A percentile compares a stretch with the other conserved stretches of the same genome.
Evolutionary conservation across 1,140 invertebrate genomes (phyloP).

Genomic region (Drosophila asahinai): DNA sequence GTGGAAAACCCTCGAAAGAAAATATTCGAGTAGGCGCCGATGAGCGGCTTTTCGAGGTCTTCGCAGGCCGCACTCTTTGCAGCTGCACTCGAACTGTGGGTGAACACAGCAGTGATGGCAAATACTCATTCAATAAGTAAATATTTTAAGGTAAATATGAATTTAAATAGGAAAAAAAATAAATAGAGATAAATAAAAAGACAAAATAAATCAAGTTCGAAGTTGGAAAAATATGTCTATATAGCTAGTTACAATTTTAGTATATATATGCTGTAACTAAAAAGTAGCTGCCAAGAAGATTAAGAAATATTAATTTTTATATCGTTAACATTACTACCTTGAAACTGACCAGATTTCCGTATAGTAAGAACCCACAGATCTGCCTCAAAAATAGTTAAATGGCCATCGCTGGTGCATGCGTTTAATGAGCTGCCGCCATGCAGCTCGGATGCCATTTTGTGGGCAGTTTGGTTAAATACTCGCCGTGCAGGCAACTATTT

Average conservation of each 20-base stretch:
- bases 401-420: slow-evolving; percentile 45
- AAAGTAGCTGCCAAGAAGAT: too few relatives aligned
- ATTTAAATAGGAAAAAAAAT: too few relatives aligned
- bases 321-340: too few relatives aligned
- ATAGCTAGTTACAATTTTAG: too few relatives aligned
- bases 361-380: too few relatives aligned
- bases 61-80: slow-evolving; percentile 16
- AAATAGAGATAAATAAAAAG: background rate
- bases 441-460: slow-evolving; percentile 46
- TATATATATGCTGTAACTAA: too few relatives aligned
- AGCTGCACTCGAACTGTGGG: slow-evolving; percentile 3
- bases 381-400: background rate
- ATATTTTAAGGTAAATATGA: background rate
- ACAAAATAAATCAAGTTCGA: too few relatives aligned
- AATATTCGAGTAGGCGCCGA: slow-evolving; percentile 33
- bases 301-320: too few relatives aligned
- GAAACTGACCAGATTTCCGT: background rate
- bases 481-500: slow-evolving; percentile 28
- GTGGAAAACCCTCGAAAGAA: slow-evolving; percentile 33
- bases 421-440: slow-evolving; percentile 72
- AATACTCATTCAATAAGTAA: background rate
- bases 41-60: slow-evolving; percentile 16
- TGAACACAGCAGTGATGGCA: slow-evolving; percentile 9
- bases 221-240: too few relatives aligned
- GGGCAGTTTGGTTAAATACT: slow-evolving; percentile 57